phyloP scores from a whole-genome alignment of 2,888 invertebrate species.

The Tetragnatha montana region DNA sequence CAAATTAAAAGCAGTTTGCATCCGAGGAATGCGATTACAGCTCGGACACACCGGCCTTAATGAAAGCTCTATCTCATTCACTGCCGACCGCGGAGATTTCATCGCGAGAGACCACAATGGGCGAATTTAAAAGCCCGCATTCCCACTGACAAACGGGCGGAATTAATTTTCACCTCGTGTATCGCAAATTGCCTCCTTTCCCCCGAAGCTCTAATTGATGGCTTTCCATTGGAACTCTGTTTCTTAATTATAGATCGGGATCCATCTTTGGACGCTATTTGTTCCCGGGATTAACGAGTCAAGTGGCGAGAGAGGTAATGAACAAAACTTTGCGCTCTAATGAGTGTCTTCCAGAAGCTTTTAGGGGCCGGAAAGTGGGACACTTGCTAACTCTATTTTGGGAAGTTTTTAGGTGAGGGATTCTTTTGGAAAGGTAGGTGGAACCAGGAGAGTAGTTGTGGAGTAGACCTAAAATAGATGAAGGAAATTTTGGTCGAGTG shows the following conservation, averaged over 20 bases:
- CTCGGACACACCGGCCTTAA: slow-evolving; percentile 1
- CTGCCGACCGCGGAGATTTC: not conserved
- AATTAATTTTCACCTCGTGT: slow-evolving; percentile 13
- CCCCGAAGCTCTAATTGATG: not conserved
- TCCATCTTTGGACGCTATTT: not conserved
- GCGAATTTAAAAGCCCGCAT: not conserved
- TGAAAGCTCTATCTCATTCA: not conserved
- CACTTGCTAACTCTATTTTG: too few relatives aligned
- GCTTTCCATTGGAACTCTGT: not conserved
- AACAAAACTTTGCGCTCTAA: not conserved
- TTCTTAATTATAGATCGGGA: not conserved
- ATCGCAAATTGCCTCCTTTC: not conserved
- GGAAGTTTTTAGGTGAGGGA: too few relatives aligned
- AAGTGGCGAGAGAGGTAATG: not conserved
- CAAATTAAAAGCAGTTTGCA: not conserved
- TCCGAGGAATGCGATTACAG: not conserved
- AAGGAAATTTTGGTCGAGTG: too few relatives aligned
- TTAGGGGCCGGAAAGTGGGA: not conserved
- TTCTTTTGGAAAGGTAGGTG: too few relatives aligned
- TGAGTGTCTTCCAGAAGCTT: not conserved
- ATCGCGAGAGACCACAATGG: not conserved
- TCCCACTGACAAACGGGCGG: slow-evolving; percentile 7
- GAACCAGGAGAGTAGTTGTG: too few relatives aligned
- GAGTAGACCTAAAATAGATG: too few relatives aligned
- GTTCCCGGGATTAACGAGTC: not conserved